Conservation (phyloP, 1,140 invertebrate genomes). For the Acyrthosiphon pisum region DNA sequence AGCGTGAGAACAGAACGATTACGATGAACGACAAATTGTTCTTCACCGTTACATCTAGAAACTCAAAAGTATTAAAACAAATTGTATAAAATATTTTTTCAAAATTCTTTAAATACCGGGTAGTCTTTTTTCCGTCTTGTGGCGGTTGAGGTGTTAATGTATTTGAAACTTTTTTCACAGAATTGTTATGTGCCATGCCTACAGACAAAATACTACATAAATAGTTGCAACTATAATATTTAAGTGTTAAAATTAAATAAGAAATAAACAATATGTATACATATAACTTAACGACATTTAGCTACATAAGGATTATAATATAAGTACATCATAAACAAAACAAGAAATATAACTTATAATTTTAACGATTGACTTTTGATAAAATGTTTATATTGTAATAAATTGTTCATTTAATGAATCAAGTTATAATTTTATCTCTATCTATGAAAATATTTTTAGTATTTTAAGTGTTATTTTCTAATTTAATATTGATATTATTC, state of each 20-base stretch:
- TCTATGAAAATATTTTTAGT: neutral
- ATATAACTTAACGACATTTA: neutral
- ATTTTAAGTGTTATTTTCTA: neutral
- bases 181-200: conserved; percentile 45
- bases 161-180: conserved; percentile 38
- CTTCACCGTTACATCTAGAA: conserved; percentile 63
- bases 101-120: conserved; percentile 28
- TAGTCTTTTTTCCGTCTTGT: neutral
- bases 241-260: neutral
- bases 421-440: neutral
- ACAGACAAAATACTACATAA: conserved; percentile 44
- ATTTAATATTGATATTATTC: neutral
- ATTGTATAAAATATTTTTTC: neutral
- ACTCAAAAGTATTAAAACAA: conserved; percentile 7
- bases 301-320: neutral
- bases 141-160: neutral
- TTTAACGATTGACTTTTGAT: neutral
- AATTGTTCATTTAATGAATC: neutral
- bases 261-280: neutral
- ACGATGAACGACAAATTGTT: conserved; percentile 82
- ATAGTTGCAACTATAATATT: conserved; percentile 27
- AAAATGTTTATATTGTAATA: neutral
- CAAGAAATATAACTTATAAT: neutral
- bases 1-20: conserved; percentile 80
- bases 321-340: neutral